phyloP scores from a whole-genome alignment of 2,888 invertebrate genomes.

The Iselma pallidipennis region DNA sequence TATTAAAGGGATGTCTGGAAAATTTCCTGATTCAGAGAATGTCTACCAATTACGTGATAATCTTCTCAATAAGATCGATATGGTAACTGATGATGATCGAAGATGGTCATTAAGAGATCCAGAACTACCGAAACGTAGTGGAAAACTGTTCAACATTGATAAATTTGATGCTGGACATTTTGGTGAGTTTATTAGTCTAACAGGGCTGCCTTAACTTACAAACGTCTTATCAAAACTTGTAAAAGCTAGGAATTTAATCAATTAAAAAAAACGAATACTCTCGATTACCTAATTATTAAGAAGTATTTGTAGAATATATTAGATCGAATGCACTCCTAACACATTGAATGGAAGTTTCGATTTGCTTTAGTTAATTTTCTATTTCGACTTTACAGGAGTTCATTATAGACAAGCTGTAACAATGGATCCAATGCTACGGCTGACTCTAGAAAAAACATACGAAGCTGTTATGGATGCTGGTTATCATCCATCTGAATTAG shows the following conservation, averaged over 20 bases:
- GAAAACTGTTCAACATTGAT: slow-evolving; percentile 62
- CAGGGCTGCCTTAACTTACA: no score
- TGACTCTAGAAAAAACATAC: slow-evolving; percentile 63
- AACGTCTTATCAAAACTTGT: no score
- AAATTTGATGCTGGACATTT: slow-evolving; percentile 63
- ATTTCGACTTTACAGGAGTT: slow-evolving; percentile 10
- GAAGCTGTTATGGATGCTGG: slow-evolving; percentile 67
- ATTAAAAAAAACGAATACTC: slow-evolving; percentile 66
- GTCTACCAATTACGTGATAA: slow-evolving; percentile 71
- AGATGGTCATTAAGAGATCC: slow-evolving; percentile 72
- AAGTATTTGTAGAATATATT: no score
- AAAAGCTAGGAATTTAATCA: no score
- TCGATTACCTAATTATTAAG: no score
- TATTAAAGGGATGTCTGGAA: slow-evolving; percentile 61
- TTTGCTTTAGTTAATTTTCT: not conserved
- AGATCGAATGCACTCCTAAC: no score
- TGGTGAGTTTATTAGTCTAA: no score
- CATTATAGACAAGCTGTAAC: slow-evolving; percentile 65
- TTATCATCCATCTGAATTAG: slow-evolving; percentile 70
- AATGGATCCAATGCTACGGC: slow-evolving; percentile 62
- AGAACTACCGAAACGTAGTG: slow-evolving; percentile 64
- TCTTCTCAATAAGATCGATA: slow-evolving; percentile 77
- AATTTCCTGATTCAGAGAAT: slow-evolving; percentile 78
- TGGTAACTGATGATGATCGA: slow-evolving; percentile 78
- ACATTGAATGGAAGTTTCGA: not conserved